Base-by-base conservation (phyloP, 2,113 vertebrate species). In the Pomatostomus ruficeps region DNA sequence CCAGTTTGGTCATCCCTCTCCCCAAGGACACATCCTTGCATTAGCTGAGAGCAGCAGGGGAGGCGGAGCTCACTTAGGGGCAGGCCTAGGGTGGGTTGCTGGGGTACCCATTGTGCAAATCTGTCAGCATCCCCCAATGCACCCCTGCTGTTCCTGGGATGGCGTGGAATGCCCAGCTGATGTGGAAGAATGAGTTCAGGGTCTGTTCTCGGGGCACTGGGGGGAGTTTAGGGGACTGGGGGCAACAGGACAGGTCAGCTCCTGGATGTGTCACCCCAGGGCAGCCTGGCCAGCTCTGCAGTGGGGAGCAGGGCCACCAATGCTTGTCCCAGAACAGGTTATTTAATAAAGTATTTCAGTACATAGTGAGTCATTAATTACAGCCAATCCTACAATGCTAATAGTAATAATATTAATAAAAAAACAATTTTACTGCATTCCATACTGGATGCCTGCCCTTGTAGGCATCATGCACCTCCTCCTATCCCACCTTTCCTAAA, bases 121-220 rank as follows among this genome's bases (percentile, higher is more conserved):
- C 18, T 11, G 29, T 45, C 38, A 31, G 33, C 26, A 9, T 62
- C 4, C 14, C 21, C 16, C 45, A 9, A 9, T 26, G 25, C 19
- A 17, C 17, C 14, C 35, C 22, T 52, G 22, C 19, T 2, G 1
- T 25, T 43, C 35, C 22, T 4, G 0, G 21, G 11, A 26, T 1
- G 1, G 38, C 4, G 1, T 54, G 21, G 43, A 46, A 48, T 1
- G 3, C 31, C 45, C 2, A 2, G 0, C 0, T 0, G 0, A 2
- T 6, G 19, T 73, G 18, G 15, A n/a, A 35, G 9, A 59, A 40
- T 3, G 8, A 36, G 10, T 33, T 84, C 5, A 21, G 29, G 7
- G 4, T 46, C 33, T 71, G 13, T 5, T 55, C 14, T 6, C 3
- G 4, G 2, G 11, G 2, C 7, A 12, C 12, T 19, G 51, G 7